Evolutionary conservation across 1,140 invertebrate species (phyloP).

Genomic region (Conopomorpha cramerella): DNA sequence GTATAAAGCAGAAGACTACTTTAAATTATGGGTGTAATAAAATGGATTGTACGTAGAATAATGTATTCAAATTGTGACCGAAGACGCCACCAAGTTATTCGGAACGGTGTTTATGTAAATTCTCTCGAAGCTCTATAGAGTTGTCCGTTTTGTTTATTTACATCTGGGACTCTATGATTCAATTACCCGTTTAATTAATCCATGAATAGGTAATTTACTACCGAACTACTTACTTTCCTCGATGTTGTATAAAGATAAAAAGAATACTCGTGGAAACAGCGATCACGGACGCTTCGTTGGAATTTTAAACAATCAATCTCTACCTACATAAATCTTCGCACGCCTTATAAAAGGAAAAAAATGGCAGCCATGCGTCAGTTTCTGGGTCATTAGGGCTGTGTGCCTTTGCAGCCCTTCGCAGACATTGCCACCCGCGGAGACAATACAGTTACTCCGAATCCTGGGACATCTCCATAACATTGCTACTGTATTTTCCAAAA

Average conservation of each 20-base stretch:
- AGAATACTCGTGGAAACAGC: too few relatives aligned
- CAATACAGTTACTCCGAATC: too few relatives aligned
- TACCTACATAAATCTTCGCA: constrained; percentile 7
- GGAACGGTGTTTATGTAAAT: constrained; percentile 48
- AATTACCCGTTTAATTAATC: too few relatives aligned
- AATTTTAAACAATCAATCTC: too few relatives aligned
- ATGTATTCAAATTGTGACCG: constrained; percentile 42
- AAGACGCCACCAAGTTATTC: constrained; percentile 19
- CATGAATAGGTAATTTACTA: too few relatives aligned
- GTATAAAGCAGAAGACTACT: constrained; percentile 28
- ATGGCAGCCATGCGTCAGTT: constrained; percentile 8
- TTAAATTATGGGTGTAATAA: constrained; percentile 40
- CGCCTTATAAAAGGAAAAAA: constrained; percentile 8
- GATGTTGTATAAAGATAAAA: too few relatives aligned
- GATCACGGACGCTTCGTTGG: too few relatives aligned
- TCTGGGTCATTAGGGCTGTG: constrained; percentile 13
- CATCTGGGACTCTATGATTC: background rate
- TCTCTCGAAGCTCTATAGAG: constrained; percentile 27
- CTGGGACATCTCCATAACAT: too few relatives aligned
- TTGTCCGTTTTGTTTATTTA: constrained; percentile 24
- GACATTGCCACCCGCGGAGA: too few relatives aligned
- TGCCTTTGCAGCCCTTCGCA: background rate
- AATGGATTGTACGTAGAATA: constrained; percentile 25
- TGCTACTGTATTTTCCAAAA: constrained; percentile 23
- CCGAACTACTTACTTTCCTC: too few relatives aligned